A percentile compares a stretch with the other conserved stretches of the same genome.
These are phyloP conservation scores for Lerista edwardsae DNA, from an alignment of 2,797 vertebrate genomes.

Conservation along the genomic window DNA sequence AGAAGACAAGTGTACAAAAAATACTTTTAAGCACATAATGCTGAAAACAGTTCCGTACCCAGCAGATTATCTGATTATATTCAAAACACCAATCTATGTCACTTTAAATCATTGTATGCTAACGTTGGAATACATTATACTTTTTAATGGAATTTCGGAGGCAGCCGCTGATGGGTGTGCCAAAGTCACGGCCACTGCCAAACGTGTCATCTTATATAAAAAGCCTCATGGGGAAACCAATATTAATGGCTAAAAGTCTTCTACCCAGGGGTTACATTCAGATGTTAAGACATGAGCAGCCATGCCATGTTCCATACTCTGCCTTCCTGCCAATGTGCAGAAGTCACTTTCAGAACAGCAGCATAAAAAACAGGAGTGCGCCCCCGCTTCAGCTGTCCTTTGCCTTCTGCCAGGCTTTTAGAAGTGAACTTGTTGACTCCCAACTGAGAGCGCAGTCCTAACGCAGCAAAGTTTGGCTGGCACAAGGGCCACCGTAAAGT, in stretches of 20 bases:
- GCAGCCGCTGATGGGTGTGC: constrained; percentile 52
- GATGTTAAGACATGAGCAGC: constrained; percentile 26
- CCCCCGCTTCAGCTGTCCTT: constrained; percentile 30
- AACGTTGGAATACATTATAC: constrained; percentile 24
- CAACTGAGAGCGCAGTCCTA: too few species aligned
- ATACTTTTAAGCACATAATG: neutral
- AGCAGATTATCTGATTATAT: constrained; percentile 35
- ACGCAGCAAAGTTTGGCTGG: too few species aligned
- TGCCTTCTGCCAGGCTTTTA: constrained; percentile 34
- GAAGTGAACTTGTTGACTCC: constrained; percentile 13
- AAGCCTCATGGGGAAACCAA: constrained; percentile 50
- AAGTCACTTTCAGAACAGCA: constrained; percentile 40
- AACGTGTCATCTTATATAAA: constrained; percentile 66
- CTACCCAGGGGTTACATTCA: constrained; percentile 25
- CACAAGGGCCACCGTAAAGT: too few species aligned
- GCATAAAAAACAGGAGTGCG: neutral
- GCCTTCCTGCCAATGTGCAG: constrained; percentile 51
- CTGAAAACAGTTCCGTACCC: constrained; percentile 31
- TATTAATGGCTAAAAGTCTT: constrained; percentile 48
- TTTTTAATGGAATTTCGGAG: constrained; percentile 64
- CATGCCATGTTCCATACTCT: neutral
- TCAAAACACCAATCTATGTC: neutral
- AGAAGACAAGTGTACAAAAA: constrained; percentile 33
- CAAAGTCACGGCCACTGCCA: constrained; percentile 58
- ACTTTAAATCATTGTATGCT: constrained; percentile 37